Base-by-base conservation (phyloP, 2,888 invertebrate genomes). In the Yponomeuta sedellus region DNA sequence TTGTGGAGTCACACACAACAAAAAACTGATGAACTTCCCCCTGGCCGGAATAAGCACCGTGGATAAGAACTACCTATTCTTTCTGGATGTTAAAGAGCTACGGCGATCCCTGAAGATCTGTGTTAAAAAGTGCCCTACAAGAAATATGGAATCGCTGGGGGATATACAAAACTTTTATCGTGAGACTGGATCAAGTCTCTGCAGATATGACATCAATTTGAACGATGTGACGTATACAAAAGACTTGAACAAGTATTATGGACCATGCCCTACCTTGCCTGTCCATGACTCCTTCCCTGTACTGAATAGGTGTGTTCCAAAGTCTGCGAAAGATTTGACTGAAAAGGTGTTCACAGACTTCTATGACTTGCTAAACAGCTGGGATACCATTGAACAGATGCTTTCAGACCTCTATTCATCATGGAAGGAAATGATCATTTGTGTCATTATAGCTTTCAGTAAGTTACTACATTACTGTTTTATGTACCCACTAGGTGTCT, bases 371-470 rank as follows among this genome's bases (percentile, higher is more conserved):
- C 92, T 98, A 61, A 97, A 98, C 79, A 95, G 95, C 73, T 97
- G 97, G 95, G 97, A 97, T 80, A 93, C 95, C 44, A 93, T 97
- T 73, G 97, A 97, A 83, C 97, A 97, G 86, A 94, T 97, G 81
- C 88, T 98, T 52, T 95, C 95, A 64, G 98, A 98, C 86, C 90
- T 98, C 10, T 97, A 97, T 79, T 94, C 95, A 68, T 96, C 97
- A 57, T 97, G 97, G 97, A 94, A 93, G 76, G 94, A 96, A 81
- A 96, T 98, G 86, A 92, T 97, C 64, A 94, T 94, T 52, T 93
- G 98, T 75, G 95, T 96, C 66, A 94, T 95, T 69, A 86, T 97
- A 68, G 94, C 97, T 69, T 94, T 98, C 78, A 93, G 97, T 97
- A 93, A 92, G 92, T 91, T 52, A 1, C 34, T 6, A 8, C 34